Base-by-base conservation (phyloP, 2,113 vertebrate genomes). In the Anhinga rufa region DNA sequence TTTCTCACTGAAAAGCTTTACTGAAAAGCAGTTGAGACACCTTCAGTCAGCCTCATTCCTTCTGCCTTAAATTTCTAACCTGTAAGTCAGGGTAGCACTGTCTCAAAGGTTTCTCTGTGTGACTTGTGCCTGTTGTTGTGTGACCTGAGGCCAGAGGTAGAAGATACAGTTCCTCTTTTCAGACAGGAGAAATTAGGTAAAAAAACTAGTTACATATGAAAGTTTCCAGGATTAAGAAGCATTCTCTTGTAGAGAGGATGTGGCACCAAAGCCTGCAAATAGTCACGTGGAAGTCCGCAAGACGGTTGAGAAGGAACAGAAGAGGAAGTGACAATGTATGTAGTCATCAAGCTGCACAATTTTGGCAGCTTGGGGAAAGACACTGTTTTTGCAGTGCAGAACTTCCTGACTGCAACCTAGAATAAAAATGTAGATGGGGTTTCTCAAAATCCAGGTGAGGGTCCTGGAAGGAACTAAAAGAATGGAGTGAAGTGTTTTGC, bases 401-500 rank as follows among this genome's bases (percentile, higher is more conserved):
- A 32, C 15, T 22, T 82, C 31, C 22, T 42, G 55, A 17, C 22
- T 79, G 10, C 5, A 91, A 13, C 7, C 13, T 60, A 0, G 0
- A 88, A 52, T 36, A 16, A 81, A 76, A 75, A 38, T 13, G 11
- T 17, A 40, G 28, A 31, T 58, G 13, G 1, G 2, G 5, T 32
- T 93, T 20, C 42, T 74, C 17, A 71, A 80, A 86, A 65, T 16
- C 17, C 34, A 76, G 10, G 19, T 18, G 25, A 71, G 7, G 26
- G 6, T 44, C 12, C n/a, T 71, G 52, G 31, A 80, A 91, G 15
- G 34, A 88, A 19, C 10, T 31, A 4, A 71, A 88, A 44, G 13
- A 55, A 54, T 12, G 10, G 5, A 66, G 24, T 1, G 4, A 70
- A 1, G 2, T 38, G 3, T 42, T 94, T 72, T 2, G 2, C 6